Evolutionary conservation across 2,113 vertebrate genomes (phyloP), one percentile per base, ranked within the genome.

Genomic region (Saimiri boliviensis): DNA sequence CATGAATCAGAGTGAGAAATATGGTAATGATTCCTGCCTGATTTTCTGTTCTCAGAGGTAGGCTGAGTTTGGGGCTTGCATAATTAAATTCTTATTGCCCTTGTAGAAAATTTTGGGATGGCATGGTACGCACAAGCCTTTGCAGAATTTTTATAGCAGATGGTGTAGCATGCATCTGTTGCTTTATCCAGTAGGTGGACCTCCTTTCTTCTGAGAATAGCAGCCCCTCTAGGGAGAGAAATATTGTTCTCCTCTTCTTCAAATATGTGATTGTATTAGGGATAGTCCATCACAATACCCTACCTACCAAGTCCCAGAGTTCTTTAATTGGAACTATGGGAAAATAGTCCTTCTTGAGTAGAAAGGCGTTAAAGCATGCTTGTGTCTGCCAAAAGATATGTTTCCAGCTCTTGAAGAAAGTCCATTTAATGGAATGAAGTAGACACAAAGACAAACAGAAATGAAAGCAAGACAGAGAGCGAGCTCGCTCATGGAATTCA

Each of bases 181-280:
- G 19, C 14, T 73, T 70, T 81, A 19, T 45, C 21, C 35, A 3
- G 35, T 20, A 35, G 30, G 11, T 12, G 0, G 19, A 16, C 16
- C 30, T 66, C 66, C 56, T 93, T 58, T 70, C 27, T 86, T 77
- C 30, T 77, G 66, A 94, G 82, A 88, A 58, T 0, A n/a, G n/a
- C 25, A 12, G 21, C 37, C 21, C 3, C n/a, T 76, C 77, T 23
- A 11, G 20, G 70, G n/a, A 54, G 20, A 40, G 8, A 71, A 66
- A 56, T 9, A 58, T 6, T 52, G 1, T 25, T 70, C 54, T 45
- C 8, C 16, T 49, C 20, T 40, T 83, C 70, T 87, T 83, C 11
- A 47, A 70, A 71, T 11, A 17, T 21, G 25, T 25, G 35, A 21
- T 54, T 88, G 42, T 89, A 42, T 8, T 56, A 8, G 4, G 32